Conservation (phyloP, 2,888 invertebrate genomes). For the Tethea ocularis region DNA sequence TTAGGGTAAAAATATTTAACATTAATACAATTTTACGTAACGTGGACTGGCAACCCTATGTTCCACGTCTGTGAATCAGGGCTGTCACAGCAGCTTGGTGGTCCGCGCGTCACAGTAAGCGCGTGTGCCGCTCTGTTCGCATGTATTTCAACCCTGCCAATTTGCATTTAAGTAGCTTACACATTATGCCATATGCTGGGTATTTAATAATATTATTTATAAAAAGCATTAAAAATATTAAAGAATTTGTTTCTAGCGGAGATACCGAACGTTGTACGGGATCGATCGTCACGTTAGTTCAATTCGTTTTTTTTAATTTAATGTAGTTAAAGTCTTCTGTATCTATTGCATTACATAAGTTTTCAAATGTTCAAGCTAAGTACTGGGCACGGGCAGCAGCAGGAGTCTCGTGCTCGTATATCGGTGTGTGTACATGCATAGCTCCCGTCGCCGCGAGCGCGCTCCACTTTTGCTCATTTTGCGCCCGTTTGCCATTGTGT, state of each 20-base stretch:
- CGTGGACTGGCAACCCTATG: constrained; percentile 55
- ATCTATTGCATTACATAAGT: neutral
- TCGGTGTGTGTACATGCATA: constrained; percentile 30
- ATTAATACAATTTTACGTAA: neutral
- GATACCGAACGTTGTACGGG: neutral
- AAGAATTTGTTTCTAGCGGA: neutral
- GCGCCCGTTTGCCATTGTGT: constrained; percentile 75
- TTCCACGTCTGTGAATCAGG: constrained; percentile 73
- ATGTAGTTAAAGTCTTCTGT: neutral
- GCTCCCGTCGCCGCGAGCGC: constrained; percentile 21
- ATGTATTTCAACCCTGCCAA: constrained; percentile 70
- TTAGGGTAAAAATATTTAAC: neutral
- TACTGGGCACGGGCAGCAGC: neutral
- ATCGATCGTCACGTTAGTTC: neutral
- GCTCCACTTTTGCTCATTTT: constrained; percentile 70
- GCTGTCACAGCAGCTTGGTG: constrained; percentile 77
- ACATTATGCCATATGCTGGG: constrained; percentile 18
- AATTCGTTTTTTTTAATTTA: too few relatives aligned
- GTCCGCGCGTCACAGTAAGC: constrained; percentile 74
- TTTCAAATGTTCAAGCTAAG: neutral
- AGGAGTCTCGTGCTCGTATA: constrained; percentile 1
- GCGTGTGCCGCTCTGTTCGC: constrained; percentile 70
- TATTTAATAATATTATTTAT: neutral
- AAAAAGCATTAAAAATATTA: neutral
- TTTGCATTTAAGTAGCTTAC: constrained; percentile 62